phyloP scores from a whole-genome alignment of 2,797 vertebrate species.

The Bovichtus diacanthus region DNA sequence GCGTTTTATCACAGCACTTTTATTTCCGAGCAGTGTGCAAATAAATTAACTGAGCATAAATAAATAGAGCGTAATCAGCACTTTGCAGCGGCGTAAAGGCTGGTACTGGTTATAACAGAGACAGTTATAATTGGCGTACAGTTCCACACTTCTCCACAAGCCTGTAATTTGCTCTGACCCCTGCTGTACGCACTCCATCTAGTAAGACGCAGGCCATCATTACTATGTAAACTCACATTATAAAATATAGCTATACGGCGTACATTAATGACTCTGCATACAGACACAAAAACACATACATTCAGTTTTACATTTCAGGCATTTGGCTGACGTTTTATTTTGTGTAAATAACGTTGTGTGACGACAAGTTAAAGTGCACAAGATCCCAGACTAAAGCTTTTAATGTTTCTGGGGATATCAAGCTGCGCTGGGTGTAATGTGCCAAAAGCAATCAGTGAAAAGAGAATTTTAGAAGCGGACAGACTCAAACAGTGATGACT shows the following conservation, averaged over 20 bases:
- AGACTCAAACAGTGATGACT: conserved; percentile 73
- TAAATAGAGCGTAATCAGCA: conserved; percentile 66
- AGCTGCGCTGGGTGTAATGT: conserved; percentile 63
- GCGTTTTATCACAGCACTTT: conserved; percentile 14
- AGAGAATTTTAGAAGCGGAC: conserved; percentile 71
- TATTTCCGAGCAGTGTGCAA: conserved; percentile 29
- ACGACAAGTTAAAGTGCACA: conserved; percentile 61
- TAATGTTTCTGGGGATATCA: conserved; percentile 70
- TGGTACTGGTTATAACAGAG: conserved; percentile 57
- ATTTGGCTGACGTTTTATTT: conserved; percentile 65
- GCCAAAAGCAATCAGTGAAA: conserved; percentile 75
- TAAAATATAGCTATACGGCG: conserved; percentile 51
- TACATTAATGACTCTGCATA: conserved; percentile 24
- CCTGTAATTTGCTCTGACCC: conserved; percentile 76
- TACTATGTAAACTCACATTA: conserved; percentile 63
- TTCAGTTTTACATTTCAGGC: conserved; percentile 27
- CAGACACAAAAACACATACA: conserved; percentile 22
- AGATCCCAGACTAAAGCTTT: conserved; percentile 65
- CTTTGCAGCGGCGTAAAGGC: conserved; percentile 53
- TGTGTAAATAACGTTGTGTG: conserved; percentile 63
- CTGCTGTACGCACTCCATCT: conserved; percentile 57
- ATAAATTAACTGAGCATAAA: conserved; percentile 63
- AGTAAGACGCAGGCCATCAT: conserved; percentile 69
- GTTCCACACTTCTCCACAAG: conserved; percentile 59
- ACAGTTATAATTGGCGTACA: conserved; percentile 68